A percentile compares a stretch with the other conserved stretches of the same genome.
Evolutionary conservation across 1,140 invertebrate species (phyloP).

Genomic region (Cepaea nemoralis): DNA sequence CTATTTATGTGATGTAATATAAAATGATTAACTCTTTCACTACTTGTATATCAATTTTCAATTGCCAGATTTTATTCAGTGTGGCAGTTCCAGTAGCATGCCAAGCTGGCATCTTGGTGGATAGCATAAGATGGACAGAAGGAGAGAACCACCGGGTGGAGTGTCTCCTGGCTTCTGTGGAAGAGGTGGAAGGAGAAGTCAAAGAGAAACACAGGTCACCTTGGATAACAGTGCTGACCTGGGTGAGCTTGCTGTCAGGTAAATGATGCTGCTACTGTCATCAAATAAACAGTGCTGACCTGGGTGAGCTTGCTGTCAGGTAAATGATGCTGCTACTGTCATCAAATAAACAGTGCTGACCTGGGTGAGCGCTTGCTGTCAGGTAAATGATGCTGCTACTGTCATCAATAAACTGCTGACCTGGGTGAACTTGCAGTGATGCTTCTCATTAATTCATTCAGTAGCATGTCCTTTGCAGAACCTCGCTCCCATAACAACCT

Average conservation of each 20-base stretch:
- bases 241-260: slow-evolving; percentile 72
- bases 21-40: too few relatives aligned
- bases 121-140: slow-evolving; percentile 30
- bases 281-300: too few relatives aligned
- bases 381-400: slow-evolving; percentile 58
- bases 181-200: slow-evolving; percentile 57
- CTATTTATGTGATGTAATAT: too few relatives aligned
- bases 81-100: background rate
- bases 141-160: slow-evolving; percentile 47
- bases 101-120: slow-evolving; percentile 2
- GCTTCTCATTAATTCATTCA: too few relatives aligned
- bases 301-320: too few relatives aligned
- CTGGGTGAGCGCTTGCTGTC: slow-evolving; percentile 72
- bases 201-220: slow-evolving; percentile 57
- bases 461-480: too few relatives aligned
- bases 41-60: background rate
- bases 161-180: slow-evolving; percentile 66
- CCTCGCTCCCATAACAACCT: too few relatives aligned
- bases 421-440: too few relatives aligned
- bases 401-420: too few relatives aligned
- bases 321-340: too few relatives aligned
- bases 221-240: slow-evolving; percentile 71
- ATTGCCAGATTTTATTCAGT: slow-evolving; percentile 14
- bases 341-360: slow-evolving; percentile 71
- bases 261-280: slow-evolving; percentile 30